Evolutionary conservation across 2,797 vertebrate genomes (phyloP), one percentile per base, ranked within the genome.

Genomic region (Spatula clypeata): DNA sequence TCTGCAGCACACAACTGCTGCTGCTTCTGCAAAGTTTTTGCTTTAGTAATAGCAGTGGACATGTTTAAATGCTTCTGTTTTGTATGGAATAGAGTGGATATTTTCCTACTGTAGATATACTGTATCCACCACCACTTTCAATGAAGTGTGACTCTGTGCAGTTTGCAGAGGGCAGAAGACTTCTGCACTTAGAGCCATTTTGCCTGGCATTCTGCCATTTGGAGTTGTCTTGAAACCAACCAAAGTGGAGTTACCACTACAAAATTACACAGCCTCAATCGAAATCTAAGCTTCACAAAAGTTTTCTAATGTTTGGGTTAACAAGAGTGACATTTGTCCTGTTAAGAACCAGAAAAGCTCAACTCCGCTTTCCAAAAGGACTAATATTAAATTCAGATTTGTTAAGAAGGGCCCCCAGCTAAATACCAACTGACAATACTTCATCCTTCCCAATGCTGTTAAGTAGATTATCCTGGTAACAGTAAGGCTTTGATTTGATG

Each of bases 1-100:
- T 94, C 79, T 87, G 74, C 88, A 92, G 77, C 53, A 57, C 16
- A 60, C 45, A 73, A 71, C 55, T 81, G 15, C 40, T 90, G 32
- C 77, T 66, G 55, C 66, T 91, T 81, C 94, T 90, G 90, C 88
- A 94, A 76, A 94, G 64, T 79, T 97, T 95, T 88, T 71, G 49
- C 54, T 85, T 74, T 82, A 95, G 51, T 80, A 72, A 71, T 32
- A 62, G 44, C 61, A 83, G 65, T 6, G 53, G 66, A 66, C 16
- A 72, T 38, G 23, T 79, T 82, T 58, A 85, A 96, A 67, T 49
- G 45, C 20, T 60, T 81, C 31, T 67, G n/a, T 88, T 90, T 62
- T 58, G 15, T 49, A 27, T 3, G 9, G 44, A 77, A 62, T 11
- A 47, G 27, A 53, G 45, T 27, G 29, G n/a, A 24, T 77, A 47